Evolutionary conservation across 2,888 invertebrate species (phyloP).

Genomic region (Ophioninae sp.): DNA sequence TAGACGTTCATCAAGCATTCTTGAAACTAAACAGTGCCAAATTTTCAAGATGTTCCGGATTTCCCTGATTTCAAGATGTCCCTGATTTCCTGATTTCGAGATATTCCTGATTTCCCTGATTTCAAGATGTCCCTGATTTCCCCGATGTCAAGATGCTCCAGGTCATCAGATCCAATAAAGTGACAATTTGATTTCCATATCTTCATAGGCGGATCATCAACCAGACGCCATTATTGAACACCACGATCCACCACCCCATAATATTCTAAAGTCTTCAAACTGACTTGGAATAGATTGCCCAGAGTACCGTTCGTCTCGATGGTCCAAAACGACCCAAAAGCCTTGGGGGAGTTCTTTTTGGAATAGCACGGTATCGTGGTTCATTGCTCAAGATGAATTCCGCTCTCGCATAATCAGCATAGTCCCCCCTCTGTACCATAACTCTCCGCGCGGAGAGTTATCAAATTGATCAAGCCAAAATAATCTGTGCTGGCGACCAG

Average conservation of each 20-base stretch:
- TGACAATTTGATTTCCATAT: background rate
- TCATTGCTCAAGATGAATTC: constrained; percentile 40
- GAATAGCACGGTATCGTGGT: constrained; percentile 2
- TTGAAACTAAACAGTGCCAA: background rate
- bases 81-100: no score
- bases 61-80: no score
- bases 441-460: constrained; percentile 77
- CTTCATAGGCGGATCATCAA: background rate
- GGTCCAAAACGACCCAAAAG: background rate
- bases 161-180: background rate
- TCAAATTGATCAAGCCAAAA: constrained; percentile 81
- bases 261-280: background rate
- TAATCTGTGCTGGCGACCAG: constrained; percentile 78
- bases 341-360: background rate
- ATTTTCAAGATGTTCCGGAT: background rate
- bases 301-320: background rate
- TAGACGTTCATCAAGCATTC: background rate
- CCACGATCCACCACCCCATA: background rate
- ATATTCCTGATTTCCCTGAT: background rate
- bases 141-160: background rate
- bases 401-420: constrained; percentile 75
- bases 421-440: constrained; percentile 62
- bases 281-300: background rate
- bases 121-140: no score
- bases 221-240: background rate